A percentile compares a stretch with the other conserved stretches of the same genome.
These are phyloP conservation scores for Drosophila bipectinata DNA, from an alignment of 1,140 invertebrate species.

Conservation along the genomic window DNA sequence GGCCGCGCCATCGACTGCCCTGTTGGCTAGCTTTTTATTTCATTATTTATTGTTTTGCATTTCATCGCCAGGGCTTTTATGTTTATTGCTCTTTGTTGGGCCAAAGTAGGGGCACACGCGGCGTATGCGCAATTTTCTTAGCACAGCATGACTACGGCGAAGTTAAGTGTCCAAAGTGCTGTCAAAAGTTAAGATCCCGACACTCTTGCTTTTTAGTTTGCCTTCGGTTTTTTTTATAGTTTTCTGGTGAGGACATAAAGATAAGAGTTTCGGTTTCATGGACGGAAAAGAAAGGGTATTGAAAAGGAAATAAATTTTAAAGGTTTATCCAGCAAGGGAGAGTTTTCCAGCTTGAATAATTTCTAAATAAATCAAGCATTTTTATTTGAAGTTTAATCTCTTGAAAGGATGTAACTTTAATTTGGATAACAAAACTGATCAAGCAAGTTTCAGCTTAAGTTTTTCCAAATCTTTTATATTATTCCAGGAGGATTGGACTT, in stretches of 20 bases:
- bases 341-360: too few relatives aligned
- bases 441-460: not conserved
- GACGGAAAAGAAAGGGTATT: not conserved
- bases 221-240: slow-evolving; percentile 8
- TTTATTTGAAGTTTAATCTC: not conserved
- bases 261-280: not conserved
- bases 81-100: slow-evolving; percentile 58
- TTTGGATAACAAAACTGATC: not conserved
- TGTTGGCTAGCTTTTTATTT: slow-evolving; percentile 58
- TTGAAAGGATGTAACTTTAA: not conserved
- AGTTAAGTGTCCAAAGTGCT: slow-evolving; percentile 59
- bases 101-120: slow-evolving; percentile 22
- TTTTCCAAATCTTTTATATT: not conserved
- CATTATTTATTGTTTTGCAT: slow-evolving; percentile 79
- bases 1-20: not conserved
- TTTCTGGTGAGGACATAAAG: slow-evolving; percentile 1
- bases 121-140: slow-evolving; percentile 38
- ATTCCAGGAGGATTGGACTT: not conserved
- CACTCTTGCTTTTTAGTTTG: slow-evolving; percentile 32
- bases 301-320: not conserved
- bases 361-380: too few relatives aligned
- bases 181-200: slow-evolving; percentile 51
- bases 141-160: slow-evolving; percentile 15
- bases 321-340: too few relatives aligned
- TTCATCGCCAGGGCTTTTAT: slow-evolving; percentile 69